Conservation (phyloP, 1,140 invertebrate genomes). For the Lepidurus couesii region DNA sequence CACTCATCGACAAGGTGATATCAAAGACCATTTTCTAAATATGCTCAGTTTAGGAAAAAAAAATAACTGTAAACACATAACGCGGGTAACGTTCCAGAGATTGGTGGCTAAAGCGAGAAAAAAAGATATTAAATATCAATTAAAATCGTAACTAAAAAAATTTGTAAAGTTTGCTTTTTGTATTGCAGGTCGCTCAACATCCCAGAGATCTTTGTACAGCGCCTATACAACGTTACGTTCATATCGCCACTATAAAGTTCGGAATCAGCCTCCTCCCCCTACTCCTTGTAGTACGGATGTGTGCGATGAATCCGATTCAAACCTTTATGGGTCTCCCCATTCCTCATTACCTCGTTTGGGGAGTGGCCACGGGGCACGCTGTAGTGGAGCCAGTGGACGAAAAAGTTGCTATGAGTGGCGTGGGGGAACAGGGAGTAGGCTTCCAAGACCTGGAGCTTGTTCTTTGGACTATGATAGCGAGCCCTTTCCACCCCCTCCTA, state of each 20-base stretch:
- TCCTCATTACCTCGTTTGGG: slow-evolving; percentile 30
- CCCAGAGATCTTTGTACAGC: slow-evolving; percentile 22
- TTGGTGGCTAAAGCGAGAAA: no score
- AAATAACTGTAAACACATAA: no score
- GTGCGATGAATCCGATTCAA: slow-evolving; percentile 74
- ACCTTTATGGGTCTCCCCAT: slow-evolving; percentile 28
- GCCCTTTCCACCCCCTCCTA: slow-evolving; percentile 75
- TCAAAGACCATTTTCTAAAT: no score
- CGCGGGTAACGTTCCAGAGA: no score
- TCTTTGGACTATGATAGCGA: slow-evolving; percentile 58
- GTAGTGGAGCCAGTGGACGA: slow-evolving; percentile 21
- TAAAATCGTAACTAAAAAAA: background rate
- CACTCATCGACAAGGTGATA: background rate
- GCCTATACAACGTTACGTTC: slow-evolving; percentile 42
- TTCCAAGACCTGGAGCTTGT: background rate
- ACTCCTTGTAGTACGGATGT: slow-evolving; percentile 92
- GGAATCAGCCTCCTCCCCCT: slow-evolving; percentile 80
- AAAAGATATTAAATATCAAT: no score
- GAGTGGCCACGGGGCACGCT: slow-evolving; percentile 4
- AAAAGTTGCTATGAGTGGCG: slow-evolving; percentile 24
- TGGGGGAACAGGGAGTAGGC: background rate
- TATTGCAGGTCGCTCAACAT: background rate
- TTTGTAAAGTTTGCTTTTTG: background rate
- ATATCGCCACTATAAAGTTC: slow-evolving; percentile 35
- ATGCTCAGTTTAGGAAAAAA: no score